A percentile compares a stretch with the other conserved stretches of the same genome.
These are phyloP conservation scores for Dynastes maya DNA, from an alignment of 2,888 invertebrate species.

Conservation along the genomic window DNA sequence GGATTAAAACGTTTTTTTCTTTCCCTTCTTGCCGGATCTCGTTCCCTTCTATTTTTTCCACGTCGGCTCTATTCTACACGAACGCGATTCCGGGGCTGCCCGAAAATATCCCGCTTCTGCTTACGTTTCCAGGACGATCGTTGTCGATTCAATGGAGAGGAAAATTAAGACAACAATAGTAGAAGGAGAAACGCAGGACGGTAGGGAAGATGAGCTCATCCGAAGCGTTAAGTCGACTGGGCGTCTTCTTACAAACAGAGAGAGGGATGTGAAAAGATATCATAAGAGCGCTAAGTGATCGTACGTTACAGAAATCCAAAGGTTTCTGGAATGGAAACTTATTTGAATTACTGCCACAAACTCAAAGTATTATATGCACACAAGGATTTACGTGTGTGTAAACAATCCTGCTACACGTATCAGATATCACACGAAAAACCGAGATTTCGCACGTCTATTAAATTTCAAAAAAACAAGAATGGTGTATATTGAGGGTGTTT, in stretches of 20 bases:
- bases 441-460: too few relatives aligned
- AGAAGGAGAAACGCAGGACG: neutral
- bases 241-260: constrained; percentile 6
- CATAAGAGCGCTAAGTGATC: too few relatives aligned
- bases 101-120: constrained; percentile 22
- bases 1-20: constrained; percentile 37
- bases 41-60: neutral
- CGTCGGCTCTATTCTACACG: constrained; percentile 9
- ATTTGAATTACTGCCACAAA: too few relatives aligned
- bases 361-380: too few relatives aligned
- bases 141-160: constrained; percentile 37
- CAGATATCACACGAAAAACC: too few relatives aligned
- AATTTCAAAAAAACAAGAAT: too few relatives aligned
- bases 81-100: constrained; percentile 2
- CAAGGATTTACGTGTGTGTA: too few relatives aligned
- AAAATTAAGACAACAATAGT: constrained; percentile 38
- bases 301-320: too few relatives aligned
- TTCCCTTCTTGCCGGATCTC: neutral
- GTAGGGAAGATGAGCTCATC: constrained; percentile 8
- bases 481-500: too few relatives aligned
- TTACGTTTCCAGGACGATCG: constrained; percentile 36
- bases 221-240: constrained; percentile 14
- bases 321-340: too few relatives aligned
- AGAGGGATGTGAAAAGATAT: too few relatives aligned
- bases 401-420: too few relatives aligned